A percentile compares a stretch with the other conserved stretches of the same genome.
Conservation (phyloP, 2,797 vertebrate genomes). For the Lates japonicus region DNA sequence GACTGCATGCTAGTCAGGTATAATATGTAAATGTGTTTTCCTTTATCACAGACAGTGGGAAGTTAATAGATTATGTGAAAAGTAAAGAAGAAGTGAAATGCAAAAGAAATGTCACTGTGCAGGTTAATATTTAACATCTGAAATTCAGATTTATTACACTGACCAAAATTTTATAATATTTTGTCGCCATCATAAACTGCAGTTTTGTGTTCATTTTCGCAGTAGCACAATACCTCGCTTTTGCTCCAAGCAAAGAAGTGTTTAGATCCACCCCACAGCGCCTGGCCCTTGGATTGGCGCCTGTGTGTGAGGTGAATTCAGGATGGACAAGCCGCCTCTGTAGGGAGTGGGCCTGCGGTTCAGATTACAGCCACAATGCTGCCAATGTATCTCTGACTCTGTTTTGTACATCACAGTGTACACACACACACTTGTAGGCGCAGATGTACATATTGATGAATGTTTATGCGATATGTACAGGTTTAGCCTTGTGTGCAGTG, state of each 20-base stretch:
- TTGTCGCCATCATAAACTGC: not conserved
- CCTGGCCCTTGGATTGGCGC: slow-evolving; percentile 73
- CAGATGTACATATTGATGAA: slow-evolving; percentile 15
- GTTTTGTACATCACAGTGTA: slow-evolving; percentile 30
- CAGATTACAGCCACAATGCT: slow-evolving; percentile 83
- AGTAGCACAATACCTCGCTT: not conserved
- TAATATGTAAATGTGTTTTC: slow-evolving; percentile 6
- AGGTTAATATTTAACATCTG: not conserved
- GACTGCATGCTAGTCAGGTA: slow-evolving; percentile 9
- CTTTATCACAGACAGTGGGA: not conserved
- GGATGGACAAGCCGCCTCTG: slow-evolving; percentile 72
- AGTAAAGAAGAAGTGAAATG: not conserved
- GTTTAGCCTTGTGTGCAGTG: not conserved
- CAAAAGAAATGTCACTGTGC: not conserved
- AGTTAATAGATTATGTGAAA: not conserved
- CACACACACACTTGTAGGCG: not conserved
- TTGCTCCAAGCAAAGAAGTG: not conserved
- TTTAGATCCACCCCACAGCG: slow-evolving; percentile 19
- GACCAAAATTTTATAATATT: not conserved
- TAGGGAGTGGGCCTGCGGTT: slow-evolving; percentile 77
- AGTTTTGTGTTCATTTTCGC: not conserved
- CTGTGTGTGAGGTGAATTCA: slow-evolving; percentile 69
- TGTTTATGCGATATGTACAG: not conserved
- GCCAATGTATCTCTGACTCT: slow-evolving; percentile 21
- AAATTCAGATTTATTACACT: too few relatives aligned